Evolutionary conservation across 2,113 vertebrate species (phyloP).

Genomic region (Hypomesus transpacificus): DNA sequence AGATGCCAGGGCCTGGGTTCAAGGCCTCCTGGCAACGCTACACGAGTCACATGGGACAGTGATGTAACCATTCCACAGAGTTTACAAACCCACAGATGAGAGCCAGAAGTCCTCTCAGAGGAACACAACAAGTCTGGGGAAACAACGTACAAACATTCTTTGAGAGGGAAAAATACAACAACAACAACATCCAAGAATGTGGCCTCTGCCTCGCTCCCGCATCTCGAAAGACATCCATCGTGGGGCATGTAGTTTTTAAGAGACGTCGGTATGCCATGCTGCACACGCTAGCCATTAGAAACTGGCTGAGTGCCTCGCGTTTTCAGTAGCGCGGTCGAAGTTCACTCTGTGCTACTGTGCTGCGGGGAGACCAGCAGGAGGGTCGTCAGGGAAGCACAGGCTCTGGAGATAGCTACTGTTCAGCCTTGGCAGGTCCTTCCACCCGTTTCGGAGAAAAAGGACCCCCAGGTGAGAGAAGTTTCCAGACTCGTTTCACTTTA

Average conservation of each 20-base stretch:
- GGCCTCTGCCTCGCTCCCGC: conserved; percentile 14
- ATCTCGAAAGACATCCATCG: conserved; percentile 14
- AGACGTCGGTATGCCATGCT: background rate
- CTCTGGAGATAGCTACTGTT: background rate
- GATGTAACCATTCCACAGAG: conserved; percentile 44
- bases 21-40: conserved; percentile 16
- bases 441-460: conserved; percentile 25
- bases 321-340: no score
- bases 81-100: conserved; percentile 41
- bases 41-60: conserved; percentile 42
- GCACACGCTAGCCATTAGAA: no score
- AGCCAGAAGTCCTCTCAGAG: conserved; percentile 49
- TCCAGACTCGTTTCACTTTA: conserved; percentile 24
- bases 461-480: conserved; percentile 13
- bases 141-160: conserved; percentile 13
- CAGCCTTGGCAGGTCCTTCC: conserved; percentile 14
- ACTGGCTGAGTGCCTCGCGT: no score
- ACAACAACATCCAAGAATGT: conserved; percentile 37
- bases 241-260: conserved; percentile 16
- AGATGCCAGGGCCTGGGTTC: conserved; percentile 17
- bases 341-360: conserved; percentile 20
- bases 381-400: background rate
- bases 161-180: background rate
- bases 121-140: conserved; percentile 48
- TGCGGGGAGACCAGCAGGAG: background rate